Base-by-base conservation (phyloP, 1,140 invertebrate species). In the Drosophila seguyi region DNA sequence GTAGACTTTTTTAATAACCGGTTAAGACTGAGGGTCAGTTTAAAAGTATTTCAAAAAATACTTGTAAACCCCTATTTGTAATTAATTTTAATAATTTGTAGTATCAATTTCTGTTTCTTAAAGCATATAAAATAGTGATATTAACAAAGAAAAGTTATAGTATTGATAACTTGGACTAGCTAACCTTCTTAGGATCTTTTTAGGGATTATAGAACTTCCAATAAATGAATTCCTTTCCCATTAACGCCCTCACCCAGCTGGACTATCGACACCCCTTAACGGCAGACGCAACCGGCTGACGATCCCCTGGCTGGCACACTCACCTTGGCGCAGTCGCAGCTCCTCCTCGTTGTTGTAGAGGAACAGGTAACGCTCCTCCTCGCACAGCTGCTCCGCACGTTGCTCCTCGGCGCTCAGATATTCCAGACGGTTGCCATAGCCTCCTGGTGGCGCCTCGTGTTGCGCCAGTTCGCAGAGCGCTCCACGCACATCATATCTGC, bases 401-500 rank as follows among this genome's bases (percentile, higher is more conserved):
- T 95, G 94, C 93, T 99, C 97, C 45, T 96, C 95, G 74, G 96
- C 95, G 50, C 95, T 96, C 16, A 98, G 93, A 83, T 94, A 95
- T 55, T 95, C 94, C 48, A 94, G 94, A 25, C 94, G 94, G 65
- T 94, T 94, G 84, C 96, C 95, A 85, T 94, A 96, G 78, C 96
- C 96, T 79, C 96, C 96, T 3, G 95, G 93, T 38, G 95, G 95
- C 39, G 96, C 95, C 92, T 97, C 97, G 91, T 95, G 95, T 8
- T 94, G 93, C 50, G 94, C 93, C 76, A 98, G 93, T 92, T 98
- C 97, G 78, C 95, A 96, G 66, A 99, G 94, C 50, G 97, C 96
- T 53, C 97, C 97, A 67, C 99, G 95, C 63, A 97, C 97, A 95
- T 99, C 99, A 94, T 99, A 99, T 94, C 98, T 99, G 94, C 47